Evolutionary conservation across 2,113 vertebrate genomes (phyloP), one percentile per base, ranked within the genome.

Genomic region (Vulpes lagopus): DNA sequence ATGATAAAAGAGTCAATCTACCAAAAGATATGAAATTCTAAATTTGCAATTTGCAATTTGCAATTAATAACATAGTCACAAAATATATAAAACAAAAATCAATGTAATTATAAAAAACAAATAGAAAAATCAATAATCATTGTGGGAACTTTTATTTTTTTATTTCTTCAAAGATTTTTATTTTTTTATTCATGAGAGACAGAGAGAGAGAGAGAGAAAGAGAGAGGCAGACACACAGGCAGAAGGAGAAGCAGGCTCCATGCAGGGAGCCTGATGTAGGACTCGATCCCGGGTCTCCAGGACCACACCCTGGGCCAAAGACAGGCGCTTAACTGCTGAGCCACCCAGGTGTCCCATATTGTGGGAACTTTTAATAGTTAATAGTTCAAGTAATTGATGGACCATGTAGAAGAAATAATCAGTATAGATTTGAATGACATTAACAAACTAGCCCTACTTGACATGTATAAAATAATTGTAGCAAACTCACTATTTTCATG

Each of bases 101-200:
- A 60, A 15, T 16, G 11, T 69, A 35, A 88, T 16, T 71, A 60
- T 30, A 51, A 55, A 93, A 92, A 53, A 64, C 14, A 43, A 74
- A 79, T 27, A 87, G 49, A 81, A 87, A 87, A 83, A 65, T 67
- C n/a, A 57, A 35, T 17, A 96, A 83, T 93, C 83, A 81, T 53
- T 89, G 9, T 38, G 30, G 51, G 11, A 51, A 38, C 2, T 78
- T 96, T 64, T 43, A 43, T 43, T 43, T 43, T 43, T 43, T 43
- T 43, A 43, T 43, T 43, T 43, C 43, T 43, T 43, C 43, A 43
- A 43, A 43, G 43, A 43, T 43, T 43, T 43, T 43, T 43, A 43
- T 43, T 43, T 43, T 43, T 43, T 43, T 43, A 43, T 7, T 43
- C 43, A 43, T 43, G 43, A 43, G 43, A 43, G 43, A 43, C 43